Base-by-base conservation (phyloP, 2,888 invertebrate genomes). In the Philereme transversata region DNA sequence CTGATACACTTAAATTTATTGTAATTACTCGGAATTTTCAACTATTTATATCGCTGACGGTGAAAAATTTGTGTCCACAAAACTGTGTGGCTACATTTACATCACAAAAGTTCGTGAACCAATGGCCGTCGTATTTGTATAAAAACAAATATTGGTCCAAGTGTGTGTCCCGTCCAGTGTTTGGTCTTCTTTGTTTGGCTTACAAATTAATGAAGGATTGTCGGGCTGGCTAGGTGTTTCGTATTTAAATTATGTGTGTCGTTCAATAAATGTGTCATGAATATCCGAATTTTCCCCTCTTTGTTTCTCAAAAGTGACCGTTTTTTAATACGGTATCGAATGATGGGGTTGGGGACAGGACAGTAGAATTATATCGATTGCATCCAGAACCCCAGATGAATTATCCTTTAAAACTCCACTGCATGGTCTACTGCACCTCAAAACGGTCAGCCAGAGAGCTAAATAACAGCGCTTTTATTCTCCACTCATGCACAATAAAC, bases 61-160 rank as follows among this genome's bases (percentile, higher is more conserved):
- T 79, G 75, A 77, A 69, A 78, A 77, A 77, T 78, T 73, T 86
- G 78, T 86, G 82, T 87, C 84, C 82, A 88, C 86, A 87, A 77
- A 76, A 9, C 8, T 9, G 70, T 75, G 77, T 77, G 71, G 78
- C 77, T 76, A 82, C 82, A 90, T 92, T 92, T 90, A 70, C 91
- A 92, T 91, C 76, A 91, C 90, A 91, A 92, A 83, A 81, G 54
- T 50, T 70, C 72, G 79, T 76, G 78, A 83, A 81, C 81, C 86
- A 79, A 84, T 89, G 90, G 90, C 79, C 89, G 90, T 84, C 88
- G 82, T 74, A 83, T 84, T 86, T 88, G 87, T 87, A 85, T 88
- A 82, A 87, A 86, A 89, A 83, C 84, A 87, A 92, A 92, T 91
- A 92, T 92, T 92, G 82, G 74, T 77, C 75, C 92, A 92, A 90